Conservation (phyloP, 2,888 invertebrate species). For the Trisateles emortualis region DNA sequence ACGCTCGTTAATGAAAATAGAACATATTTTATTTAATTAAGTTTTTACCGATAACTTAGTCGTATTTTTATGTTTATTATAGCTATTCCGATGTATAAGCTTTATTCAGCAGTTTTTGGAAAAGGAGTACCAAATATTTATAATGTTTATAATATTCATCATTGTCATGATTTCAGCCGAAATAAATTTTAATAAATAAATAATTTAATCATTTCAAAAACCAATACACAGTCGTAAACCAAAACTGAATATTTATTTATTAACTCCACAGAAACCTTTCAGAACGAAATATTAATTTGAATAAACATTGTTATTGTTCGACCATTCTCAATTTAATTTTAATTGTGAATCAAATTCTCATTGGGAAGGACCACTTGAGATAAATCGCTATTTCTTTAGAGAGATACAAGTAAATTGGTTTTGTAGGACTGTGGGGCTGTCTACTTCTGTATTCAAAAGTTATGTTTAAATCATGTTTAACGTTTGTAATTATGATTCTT, state of each 20-base stretch:
- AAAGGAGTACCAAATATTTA: too few relatives aligned
- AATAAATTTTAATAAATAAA: too few relatives aligned
- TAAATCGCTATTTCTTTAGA: constrained; percentile 62
- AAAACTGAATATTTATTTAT: constrained; percentile 10
- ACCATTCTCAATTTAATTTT: constrained; percentile 58
- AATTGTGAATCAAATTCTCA: constrained; percentile 68
- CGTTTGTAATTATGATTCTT: too few relatives aligned
- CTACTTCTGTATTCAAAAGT: constrained; percentile 2
- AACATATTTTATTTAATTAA: too few relatives aligned
- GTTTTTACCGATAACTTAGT: too few relatives aligned
- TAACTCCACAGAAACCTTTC: constrained; percentile 22
- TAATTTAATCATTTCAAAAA: background rate
- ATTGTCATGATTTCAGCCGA: too few relatives aligned
- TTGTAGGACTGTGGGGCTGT: constrained; percentile 30
- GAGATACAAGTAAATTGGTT: constrained; percentile 60
- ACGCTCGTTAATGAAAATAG: too few relatives aligned
- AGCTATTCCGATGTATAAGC: too few relatives aligned
- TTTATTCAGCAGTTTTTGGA: too few relatives aligned
- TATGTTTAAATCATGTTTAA: background rate
- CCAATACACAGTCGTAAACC: background rate
- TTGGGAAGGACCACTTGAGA: constrained; percentile 54
- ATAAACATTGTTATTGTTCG: constrained; percentile 49
- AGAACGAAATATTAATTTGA: constrained; percentile 50
- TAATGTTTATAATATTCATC: too few relatives aligned
- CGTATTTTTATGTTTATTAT: too few relatives aligned